Conservation (phyloP, 2,888 invertebrate species). For the Campoletis raptor region DNA sequence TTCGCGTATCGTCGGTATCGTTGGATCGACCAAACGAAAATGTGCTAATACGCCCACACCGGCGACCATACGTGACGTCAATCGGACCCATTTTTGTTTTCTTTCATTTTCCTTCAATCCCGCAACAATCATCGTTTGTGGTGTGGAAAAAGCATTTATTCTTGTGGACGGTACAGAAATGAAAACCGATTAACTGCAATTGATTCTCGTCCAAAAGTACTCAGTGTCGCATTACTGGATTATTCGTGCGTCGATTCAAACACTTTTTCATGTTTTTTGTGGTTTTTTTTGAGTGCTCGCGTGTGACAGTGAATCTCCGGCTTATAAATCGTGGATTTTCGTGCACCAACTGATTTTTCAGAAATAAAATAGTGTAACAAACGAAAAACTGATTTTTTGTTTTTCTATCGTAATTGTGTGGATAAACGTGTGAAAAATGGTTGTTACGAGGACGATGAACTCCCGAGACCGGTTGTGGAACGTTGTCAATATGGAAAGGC, state of each 20-base stretch:
- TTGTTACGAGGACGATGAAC: constrained; percentile 43
- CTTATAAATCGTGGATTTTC: neutral
- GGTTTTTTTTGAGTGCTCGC: constrained; percentile 2
- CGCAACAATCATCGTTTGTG: neutral
- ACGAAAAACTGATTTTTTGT: neutral
- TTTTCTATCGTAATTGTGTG: constrained; percentile 28
- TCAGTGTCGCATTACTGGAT: constrained; percentile 34
- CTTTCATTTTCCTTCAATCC: neutral
- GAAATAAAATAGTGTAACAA: neutral
- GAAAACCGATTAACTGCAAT: neutral
- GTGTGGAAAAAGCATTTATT: neutral
- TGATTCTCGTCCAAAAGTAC: neutral
- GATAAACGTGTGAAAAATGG: constrained; percentile 37
- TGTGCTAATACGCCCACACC: constrained; percentile 65
- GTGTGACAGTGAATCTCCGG: constrained; percentile 39
- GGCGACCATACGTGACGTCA: constrained; percentile 50
- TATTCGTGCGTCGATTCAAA: constrained; percentile 23
- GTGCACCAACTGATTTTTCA: neutral
- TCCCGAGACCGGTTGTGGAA: constrained; percentile 21
- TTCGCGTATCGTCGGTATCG: constrained; percentile 39
- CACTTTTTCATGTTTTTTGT: constrained; percentile 8
- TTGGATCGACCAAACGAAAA: constrained; percentile 51
- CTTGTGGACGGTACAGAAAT: neutral
- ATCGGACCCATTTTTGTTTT: constrained; percentile 35
- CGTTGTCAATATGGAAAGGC: constrained; percentile 63